Evolutionary conservation across 2,888 invertebrate genomes (phyloP), one percentile per base, ranked within the genome.

Genomic region (Ganaspis brasiliensis): DNA sequence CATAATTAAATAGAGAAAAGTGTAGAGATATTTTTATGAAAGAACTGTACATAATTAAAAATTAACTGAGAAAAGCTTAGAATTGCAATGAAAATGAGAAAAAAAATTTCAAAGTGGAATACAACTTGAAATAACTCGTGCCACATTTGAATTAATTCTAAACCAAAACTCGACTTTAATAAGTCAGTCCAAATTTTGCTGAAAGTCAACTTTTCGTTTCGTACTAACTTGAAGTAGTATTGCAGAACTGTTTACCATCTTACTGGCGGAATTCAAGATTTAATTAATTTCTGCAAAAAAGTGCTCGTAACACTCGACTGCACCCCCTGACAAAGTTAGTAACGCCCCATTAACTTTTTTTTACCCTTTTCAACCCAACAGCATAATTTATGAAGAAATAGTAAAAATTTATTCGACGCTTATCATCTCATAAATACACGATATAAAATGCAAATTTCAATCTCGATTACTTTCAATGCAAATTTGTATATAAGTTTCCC

Each of bases 261-360:
- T 67, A n/a, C n/a, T 45, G 19, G 12, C 9, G 45, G n/a, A 67
- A 45, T 67, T 45, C 45, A 24, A 24, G n/a, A 45, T 67, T 24
- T 63, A 67, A 67, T 67, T 67, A 67, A 45, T 45, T 67, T 67
- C 40, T 24, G 24, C 52, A 2, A 67, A 67, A 63, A 67, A 67
- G 67, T 45, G n/a, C 67, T 24, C 40, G 2, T 24, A 67, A 45
- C 45, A 67, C 67, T 67, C 67, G 40, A 67, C 40, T 67, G 9
- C 40, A 45, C 67, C 67, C 67, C n/a, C 40, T 67, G 45, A 67
- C 67, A 67, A 45, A 67, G n/a, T 67, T 67, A 67, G 40, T 67
- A 67, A 24, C n/a, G 67, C 67, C 21, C 67, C 67, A 67, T 67
- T 45, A 67, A 67, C 24, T 24, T 21, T 67, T 67, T 24, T 45